phyloP scores from a whole-genome alignment of 2,797 vertebrate genomes.

The Tiaroga cobitis region DNA sequence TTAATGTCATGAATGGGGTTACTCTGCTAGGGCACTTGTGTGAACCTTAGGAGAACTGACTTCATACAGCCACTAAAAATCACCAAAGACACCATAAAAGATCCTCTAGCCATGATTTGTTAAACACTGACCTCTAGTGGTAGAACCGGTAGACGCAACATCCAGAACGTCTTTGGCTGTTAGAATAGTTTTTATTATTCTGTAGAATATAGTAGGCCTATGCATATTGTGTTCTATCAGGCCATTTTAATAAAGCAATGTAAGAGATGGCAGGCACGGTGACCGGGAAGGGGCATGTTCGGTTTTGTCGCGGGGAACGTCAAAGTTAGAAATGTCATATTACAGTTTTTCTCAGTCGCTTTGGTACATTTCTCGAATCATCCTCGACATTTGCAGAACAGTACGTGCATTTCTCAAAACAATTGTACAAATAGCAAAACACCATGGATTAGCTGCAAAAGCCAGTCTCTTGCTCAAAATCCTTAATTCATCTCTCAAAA shows the following conservation, averaged over 20 bases:
- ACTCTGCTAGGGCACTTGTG: not conserved
- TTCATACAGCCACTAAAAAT: not conserved
- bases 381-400: too few species aligned
- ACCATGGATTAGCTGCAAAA: too few species aligned
- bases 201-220: not conserved
- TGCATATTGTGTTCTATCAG: not conserved
- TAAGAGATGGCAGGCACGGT: too few species aligned
- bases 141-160: not conserved
- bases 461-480: too few species aligned
- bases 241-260: not conserved
- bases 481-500: too few species aligned
- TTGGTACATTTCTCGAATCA: too few species aligned
- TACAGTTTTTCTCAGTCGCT: too few species aligned
- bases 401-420: too few species aligned
- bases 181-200: not conserved
- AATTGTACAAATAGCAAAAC: too few species aligned
- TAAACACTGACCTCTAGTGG: constrained; percentile 26
- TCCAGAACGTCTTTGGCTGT: not conserved
- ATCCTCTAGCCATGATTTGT: not conserved
- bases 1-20: not conserved
- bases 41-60: not conserved
- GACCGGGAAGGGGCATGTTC: too few species aligned
- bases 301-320: too few species aligned
- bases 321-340: too few species aligned
- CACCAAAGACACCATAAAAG: not conserved